Evolutionary conservation across 2,113 vertebrate genomes (phyloP).

Genomic region (Onychorhynchus coronatus): DNA sequence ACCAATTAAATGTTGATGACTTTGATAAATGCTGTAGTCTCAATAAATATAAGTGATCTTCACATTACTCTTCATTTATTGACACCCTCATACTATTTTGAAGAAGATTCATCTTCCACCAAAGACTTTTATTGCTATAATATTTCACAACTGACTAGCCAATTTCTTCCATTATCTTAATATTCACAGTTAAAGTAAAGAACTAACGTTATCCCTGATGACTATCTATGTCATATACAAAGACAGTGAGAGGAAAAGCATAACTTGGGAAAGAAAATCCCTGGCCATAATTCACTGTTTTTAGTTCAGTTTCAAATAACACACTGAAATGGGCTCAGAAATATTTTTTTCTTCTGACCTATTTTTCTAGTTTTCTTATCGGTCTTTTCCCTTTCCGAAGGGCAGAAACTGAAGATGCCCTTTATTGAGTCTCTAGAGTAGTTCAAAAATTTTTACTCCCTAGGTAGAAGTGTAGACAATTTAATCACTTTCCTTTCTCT

Average conservation of each 20-base stretch:
- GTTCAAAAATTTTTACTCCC: not conserved
- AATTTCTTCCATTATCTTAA: constrained; percentile 71
- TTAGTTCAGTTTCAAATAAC: not conserved
- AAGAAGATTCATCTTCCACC: constrained; percentile 57
- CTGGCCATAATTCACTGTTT: constrained; percentile 31
- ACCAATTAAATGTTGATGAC: constrained; percentile 6
- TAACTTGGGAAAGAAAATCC: constrained; percentile 27
- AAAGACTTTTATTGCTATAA: constrained; percentile 65
- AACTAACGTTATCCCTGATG: constrained; percentile 51
- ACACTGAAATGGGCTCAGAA: not conserved
- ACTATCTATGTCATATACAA: constrained; percentile 32
- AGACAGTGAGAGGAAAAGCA: not conserved
- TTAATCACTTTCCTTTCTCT: not conserved
- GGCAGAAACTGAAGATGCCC: not conserved
- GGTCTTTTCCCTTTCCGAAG: not conserved
- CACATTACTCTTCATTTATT: constrained; percentile 65
- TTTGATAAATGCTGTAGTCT: constrained; percentile 38
- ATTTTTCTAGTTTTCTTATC: not conserved
- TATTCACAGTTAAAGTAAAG: constrained; percentile 47
- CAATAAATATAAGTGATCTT: constrained; percentile 54
- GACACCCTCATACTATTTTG: constrained; percentile 50
- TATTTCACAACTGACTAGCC: constrained; percentile 71
- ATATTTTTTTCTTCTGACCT: not conserved
- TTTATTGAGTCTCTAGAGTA: not conserved
- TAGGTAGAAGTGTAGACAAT: not conserved